Evolutionary conservation across 2,888 invertebrate species (phyloP), one percentile per base, ranked within the genome.

Genomic region (Nipponacmea schrenckii): DNA sequence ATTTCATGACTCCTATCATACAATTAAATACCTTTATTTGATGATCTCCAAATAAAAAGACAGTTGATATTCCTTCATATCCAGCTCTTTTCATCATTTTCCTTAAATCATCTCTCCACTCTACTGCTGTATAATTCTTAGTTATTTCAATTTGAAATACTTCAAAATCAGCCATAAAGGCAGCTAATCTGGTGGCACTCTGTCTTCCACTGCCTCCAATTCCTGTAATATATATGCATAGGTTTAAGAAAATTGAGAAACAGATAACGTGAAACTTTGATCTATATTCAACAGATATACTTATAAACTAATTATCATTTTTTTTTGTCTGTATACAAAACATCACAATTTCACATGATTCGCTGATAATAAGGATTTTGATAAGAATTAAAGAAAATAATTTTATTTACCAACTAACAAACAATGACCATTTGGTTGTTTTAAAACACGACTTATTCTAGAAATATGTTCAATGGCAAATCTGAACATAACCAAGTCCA

Each of bases 401-500:
- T 48, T 39, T 8, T 12, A 78, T 86, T 79, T 66, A 87, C 88
- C 89, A 48, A 89, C 85, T 46, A 88, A 84, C 24, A 89, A 81
- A 71, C 85, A 85, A 73, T 89, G 88, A 24, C 89, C 89, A 70
- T 85, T 88, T 5, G 87, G 87, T 74, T 89, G 88, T 76, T 86
- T 86, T 31, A 89, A 83, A 12, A 89, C 85, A 12, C 89, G 82
- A 71, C 86, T 85, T 66, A 89, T 87, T 15, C 88, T 74, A 1
- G 87, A 87, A 64, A 89, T 85, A 75, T 89, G 89, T 77, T 89
- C 88, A 48, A 89, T 87, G 67, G 88, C 87, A 80, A 87, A 88
- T 66, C 86, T 80, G 77, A 89, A 89, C 83, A 89, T 83, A 66
- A 89, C 89, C 39, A 89, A 83, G 71, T 87, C 85, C 88, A 89